Conservation (phyloP, 2,797 vertebrate species). For the Falco rusticolus region DNA sequence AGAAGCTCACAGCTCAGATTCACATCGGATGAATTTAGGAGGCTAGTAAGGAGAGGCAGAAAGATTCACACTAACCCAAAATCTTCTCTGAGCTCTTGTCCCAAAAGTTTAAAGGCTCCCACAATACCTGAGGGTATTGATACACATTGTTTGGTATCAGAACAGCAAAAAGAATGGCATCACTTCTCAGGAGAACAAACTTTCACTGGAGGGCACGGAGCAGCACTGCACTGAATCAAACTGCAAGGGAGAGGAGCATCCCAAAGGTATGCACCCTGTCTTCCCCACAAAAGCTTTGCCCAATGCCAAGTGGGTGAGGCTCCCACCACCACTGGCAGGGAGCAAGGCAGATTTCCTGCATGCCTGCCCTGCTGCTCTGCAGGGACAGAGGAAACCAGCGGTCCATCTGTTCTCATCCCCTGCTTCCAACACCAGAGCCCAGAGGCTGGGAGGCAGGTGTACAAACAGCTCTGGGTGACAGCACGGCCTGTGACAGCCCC, state of each 20-base stretch:
- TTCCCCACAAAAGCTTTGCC: background rate
- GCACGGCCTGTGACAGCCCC: background rate
- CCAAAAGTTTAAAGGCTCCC: background rate
- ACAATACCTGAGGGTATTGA: background rate
- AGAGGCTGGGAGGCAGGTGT: background rate
- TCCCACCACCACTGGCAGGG: background rate
- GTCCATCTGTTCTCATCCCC: background rate
- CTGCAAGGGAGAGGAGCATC: background rate
- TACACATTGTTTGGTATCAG: background rate
- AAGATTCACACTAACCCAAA: background rate
- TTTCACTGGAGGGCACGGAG: background rate
- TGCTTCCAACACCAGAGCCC: fast-evolving
- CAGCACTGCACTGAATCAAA: background rate
- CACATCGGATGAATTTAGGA: background rate
- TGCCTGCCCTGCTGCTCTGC: background rate
- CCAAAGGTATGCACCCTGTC: background rate
- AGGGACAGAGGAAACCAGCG: background rate
- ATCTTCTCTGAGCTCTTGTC: background rate
- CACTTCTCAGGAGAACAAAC: background rate
- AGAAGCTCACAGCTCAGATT: background rate
- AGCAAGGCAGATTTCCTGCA: background rate
- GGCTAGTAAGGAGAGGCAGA: background rate
- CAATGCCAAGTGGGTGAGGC: fast-evolving
- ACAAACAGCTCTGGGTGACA: background rate
- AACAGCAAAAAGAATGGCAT: background rate